phyloP scores from a whole-genome alignment of 2,888 invertebrate species.

The Trimorus sp. region DNA sequence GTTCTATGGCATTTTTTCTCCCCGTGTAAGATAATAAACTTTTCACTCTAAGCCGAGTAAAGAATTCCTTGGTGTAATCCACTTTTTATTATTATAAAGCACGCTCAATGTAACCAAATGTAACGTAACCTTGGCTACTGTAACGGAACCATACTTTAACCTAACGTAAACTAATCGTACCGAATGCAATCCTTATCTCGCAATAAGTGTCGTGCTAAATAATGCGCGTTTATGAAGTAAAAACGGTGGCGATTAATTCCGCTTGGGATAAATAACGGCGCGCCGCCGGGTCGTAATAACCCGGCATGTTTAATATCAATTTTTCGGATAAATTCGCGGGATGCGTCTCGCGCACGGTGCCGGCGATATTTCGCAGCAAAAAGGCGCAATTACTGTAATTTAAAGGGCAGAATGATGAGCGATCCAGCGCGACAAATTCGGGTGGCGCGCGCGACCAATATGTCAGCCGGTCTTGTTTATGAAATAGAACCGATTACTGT shows the following conservation, averaged over 20 bases:
- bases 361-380: constrained; percentile 47
- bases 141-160: too few species aligned
- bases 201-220: constrained; percentile 30
- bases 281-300: constrained; percentile 51
- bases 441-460: constrained; percentile 50
- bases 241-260: constrained; percentile 40
- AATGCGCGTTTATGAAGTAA: constrained; percentile 49
- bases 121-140: too few species aligned
- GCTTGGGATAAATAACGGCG: constrained; percentile 46
- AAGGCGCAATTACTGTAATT: constrained; percentile 60
- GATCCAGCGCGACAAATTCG: constrained; percentile 53
- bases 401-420: constrained; percentile 57
- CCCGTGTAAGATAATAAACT: too few species aligned
- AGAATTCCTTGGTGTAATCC: too few species aligned
- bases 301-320: constrained; percentile 56
- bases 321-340: constrained; percentile 50
- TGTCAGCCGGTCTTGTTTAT: constrained; percentile 58
- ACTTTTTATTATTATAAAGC: too few species aligned
- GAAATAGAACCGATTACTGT: constrained; percentile 66
- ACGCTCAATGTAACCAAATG: too few species aligned
- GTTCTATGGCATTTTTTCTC: too few species aligned
- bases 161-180: too few species aligned
- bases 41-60: too few species aligned
- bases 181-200: constrained; percentile 2
- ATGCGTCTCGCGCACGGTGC: constrained; percentile 46